Conservation (phyloP, 2,888 invertebrate genomes). For the Argyra leucocephala region DNA sequence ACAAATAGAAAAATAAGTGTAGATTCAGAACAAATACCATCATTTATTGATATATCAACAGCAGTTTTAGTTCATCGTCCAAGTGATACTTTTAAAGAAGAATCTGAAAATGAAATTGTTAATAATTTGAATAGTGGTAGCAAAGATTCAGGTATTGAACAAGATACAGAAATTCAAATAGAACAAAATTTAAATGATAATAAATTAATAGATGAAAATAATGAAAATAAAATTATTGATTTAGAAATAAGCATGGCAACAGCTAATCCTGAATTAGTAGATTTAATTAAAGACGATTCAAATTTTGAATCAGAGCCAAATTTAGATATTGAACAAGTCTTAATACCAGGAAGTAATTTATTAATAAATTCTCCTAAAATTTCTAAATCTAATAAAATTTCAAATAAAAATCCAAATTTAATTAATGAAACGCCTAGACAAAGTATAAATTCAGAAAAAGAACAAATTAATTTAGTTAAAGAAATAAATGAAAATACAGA, state of each 20-base stretch:
- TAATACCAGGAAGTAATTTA: neutral
- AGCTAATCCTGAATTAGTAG: neutral
- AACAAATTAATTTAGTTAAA: neutral
- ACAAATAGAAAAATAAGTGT: conserved; percentile 29
- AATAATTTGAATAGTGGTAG: neutral
- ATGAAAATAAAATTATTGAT: too few species aligned
- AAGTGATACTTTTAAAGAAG: conserved; percentile 24
- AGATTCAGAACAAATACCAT: conserved; percentile 36
- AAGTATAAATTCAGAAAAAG: neutral
- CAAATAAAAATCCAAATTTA: neutral
- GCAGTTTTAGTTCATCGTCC: conserved; percentile 36
- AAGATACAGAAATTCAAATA: neutral
- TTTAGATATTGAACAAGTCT: neutral
- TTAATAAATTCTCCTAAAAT: neutral
- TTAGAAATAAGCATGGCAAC: neutral
- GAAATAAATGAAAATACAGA: neutral
- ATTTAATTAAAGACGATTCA: neutral
- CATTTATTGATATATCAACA: conserved; percentile 36
- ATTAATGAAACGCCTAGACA: neutral
- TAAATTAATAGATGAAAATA: neutral
- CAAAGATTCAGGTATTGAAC: neutral
- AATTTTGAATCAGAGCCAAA: neutral
- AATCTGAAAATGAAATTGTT: conserved; percentile 19
- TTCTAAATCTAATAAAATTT: neutral
- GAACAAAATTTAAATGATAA: neutral